Evolutionary conservation across 2,888 invertebrate species (phyloP).

Genomic region (Oegoconia quadripuncta): DNA sequence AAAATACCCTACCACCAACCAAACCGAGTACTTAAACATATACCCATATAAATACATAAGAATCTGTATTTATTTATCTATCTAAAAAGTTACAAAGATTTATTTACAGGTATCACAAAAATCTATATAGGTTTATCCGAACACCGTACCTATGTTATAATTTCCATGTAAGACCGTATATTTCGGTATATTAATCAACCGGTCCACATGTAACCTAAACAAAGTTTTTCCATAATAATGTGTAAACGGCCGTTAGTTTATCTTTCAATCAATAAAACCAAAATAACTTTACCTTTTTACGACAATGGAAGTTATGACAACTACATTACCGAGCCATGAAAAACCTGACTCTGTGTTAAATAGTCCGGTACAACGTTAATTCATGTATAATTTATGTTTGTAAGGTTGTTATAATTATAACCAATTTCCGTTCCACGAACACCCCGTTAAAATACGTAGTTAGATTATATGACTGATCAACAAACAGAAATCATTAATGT

Average conservation of each 20-base stretch:
- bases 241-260: slow-evolving; percentile 34
- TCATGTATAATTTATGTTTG: slow-evolving; percentile 24
- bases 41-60: too few relatives aligned
- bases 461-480: slow-evolving; percentile 14
- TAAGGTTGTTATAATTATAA: slow-evolving; percentile 29
- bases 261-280: slow-evolving; percentile 55
- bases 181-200: too few relatives aligned
- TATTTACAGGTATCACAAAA: too few relatives aligned
- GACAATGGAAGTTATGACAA: slow-evolving; percentile 38
- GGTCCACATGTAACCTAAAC: too few relatives aligned
- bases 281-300: slow-evolving; percentile 47
- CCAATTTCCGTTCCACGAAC: slow-evolving; percentile 35
- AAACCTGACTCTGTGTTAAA: background rate
- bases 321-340: slow-evolving; percentile 23
- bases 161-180: too few relatives aligned
- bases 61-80: too few relatives aligned
- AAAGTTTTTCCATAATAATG: slow-evolving; percentile 28
- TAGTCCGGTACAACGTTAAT: slow-evolving; percentile 17
- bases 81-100: too few relatives aligned
- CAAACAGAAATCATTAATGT: slow-evolving; percentile 6
- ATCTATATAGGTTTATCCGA: too few relatives aligned
- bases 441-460: slow-evolving; percentile 19
- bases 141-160: too few relatives aligned
- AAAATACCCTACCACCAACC: too few relatives aligned
- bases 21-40: too few relatives aligned